A percentile compares a stretch with the other conserved stretches of the same genome.
Conservation (phyloP, 2,113 vertebrate species). For the Seriola aureovittata region DNA sequence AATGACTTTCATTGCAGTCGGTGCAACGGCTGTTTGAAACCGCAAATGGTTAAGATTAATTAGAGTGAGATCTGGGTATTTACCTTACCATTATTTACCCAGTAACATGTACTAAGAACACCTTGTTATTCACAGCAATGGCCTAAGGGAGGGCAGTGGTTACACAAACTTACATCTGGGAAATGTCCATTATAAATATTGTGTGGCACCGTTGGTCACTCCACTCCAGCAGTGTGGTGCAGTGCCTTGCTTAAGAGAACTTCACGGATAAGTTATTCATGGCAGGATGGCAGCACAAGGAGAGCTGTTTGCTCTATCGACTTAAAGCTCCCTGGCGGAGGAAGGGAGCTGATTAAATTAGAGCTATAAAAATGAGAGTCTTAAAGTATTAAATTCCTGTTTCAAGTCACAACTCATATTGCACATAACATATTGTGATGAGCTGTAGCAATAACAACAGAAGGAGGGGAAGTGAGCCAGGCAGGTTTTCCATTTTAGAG, state of each 20-base stretch:
- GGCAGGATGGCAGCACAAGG: conserved; percentile 42
- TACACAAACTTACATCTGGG: conserved; percentile 50
- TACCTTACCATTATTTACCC: conserved; percentile 27
- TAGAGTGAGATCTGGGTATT: conserved; percentile 40
- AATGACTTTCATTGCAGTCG: conserved; percentile 11
- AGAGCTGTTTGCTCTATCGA: conserved; percentile 62
- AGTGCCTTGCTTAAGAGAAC: conserved; percentile 64
- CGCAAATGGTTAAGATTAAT: conserved; percentile 30
- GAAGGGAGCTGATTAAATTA: conserved; percentile 71
- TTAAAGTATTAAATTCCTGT: conserved; percentile 77
- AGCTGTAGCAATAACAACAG: conserved; percentile 67
- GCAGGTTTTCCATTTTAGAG: conserved; percentile 74
- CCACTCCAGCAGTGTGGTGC: conserved; percentile 24
- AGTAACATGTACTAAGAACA: conserved; percentile 31
- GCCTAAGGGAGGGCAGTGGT: conserved; percentile 11
- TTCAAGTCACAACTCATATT: conserved; percentile 79
- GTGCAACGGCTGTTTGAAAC: not conserved
- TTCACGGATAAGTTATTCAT: conserved; percentile 55
- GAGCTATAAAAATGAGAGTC: conserved; percentile 67
- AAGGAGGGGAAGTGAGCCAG: conserved; percentile 65
- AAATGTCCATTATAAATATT: conserved; percentile 61
- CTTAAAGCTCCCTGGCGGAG: conserved; percentile 67
- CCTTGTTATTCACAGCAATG: conserved; percentile 28
- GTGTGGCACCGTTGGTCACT: conserved; percentile 29
- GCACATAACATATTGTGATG: conserved; percentile 73